These are phyloP conservation scores for Phengaris alcon DNA, from an alignment of 2,888 invertebrate species.

Conservation along the genomic window DNA sequence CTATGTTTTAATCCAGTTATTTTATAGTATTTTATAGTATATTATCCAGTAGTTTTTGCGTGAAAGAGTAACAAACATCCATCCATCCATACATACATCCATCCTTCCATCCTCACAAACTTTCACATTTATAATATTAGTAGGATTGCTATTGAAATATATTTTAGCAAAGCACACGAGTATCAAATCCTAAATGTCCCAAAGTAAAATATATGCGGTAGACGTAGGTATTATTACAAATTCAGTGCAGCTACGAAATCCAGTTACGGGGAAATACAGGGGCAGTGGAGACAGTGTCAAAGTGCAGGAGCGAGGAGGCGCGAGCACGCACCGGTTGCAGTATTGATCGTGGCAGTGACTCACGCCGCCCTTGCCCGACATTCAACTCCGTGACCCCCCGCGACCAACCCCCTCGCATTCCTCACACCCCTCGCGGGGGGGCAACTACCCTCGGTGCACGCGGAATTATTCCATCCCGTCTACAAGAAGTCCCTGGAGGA, in stretches of 20 bases:
- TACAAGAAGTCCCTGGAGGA: slow-evolving; percentile 35
- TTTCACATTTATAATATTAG: too few relatives aligned
- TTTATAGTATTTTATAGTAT: too few relatives aligned
- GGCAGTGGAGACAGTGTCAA: slow-evolving; percentile 40
- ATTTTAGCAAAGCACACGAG: too few relatives aligned
- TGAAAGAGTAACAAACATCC: too few relatives aligned
- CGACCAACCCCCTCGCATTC: slow-evolving; percentile 32
- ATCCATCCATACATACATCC: too few relatives aligned
- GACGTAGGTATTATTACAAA: slow-evolving; percentile 18
- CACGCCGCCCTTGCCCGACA: slow-evolving; percentile 79
- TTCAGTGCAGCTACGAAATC: slow-evolving; percentile 33
- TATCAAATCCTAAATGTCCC: too few relatives aligned
- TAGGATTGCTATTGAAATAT: too few relatives aligned
- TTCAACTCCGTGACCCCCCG: slow-evolving; percentile 60
- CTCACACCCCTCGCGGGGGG: not conserved
- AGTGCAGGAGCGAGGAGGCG: slow-evolving; percentile 41
- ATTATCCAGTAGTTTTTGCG: too few relatives aligned
- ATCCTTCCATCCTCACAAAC: too few relatives aligned
- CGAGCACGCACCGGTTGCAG: slow-evolving; percentile 66
- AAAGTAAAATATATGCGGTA: not conserved
- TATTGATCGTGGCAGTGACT: slow-evolving; percentile 77
- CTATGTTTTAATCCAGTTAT: too few relatives aligned
- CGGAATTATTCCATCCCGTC: slow-evolving; percentile 53
- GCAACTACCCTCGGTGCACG: slow-evolving; percentile 44
- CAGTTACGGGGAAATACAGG: slow-evolving; percentile 36